Percentiles rank a stretch among this genome's conserved stretches.
Evolutionary conservation across 2,797 vertebrate genomes (phyloP).

Genomic region (Heteromormyrus szaboi): DNA sequence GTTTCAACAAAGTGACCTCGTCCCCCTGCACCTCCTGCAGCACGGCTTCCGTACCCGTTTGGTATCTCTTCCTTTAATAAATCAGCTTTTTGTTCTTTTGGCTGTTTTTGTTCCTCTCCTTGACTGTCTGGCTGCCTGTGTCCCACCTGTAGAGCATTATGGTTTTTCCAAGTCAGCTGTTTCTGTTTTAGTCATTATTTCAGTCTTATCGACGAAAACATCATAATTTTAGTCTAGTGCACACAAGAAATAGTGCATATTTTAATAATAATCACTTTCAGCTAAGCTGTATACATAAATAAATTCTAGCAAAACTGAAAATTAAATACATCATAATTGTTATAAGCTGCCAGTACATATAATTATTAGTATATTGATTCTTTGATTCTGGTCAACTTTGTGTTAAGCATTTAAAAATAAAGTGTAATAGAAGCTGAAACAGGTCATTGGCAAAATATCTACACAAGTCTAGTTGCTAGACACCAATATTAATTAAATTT

Average conservation of each 20-base stretch:
- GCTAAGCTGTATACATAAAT: background rate
- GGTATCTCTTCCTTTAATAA: background rate
- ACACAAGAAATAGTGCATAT: background rate
- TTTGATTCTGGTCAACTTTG: background rate
- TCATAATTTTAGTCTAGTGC: background rate
- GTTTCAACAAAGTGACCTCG: background rate
- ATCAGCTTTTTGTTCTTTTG: background rate
- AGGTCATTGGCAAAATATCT: background rate
- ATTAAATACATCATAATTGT: background rate
- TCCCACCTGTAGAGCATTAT: background rate
- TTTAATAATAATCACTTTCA: background rate
- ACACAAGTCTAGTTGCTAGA: background rate
- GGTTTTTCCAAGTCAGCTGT: background rate
- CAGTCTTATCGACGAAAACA: background rate
- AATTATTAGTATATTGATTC: background rate
- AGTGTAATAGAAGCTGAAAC: background rate
- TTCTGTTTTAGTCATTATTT: constrained; percentile 4
- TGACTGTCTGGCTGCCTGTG: background rate
- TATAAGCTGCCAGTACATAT: background rate
- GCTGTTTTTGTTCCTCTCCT: background rate
- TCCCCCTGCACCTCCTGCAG: background rate
- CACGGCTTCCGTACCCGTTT: background rate
- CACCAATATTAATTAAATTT: background rate
- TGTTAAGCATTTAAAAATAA: background rate
- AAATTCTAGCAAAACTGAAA: background rate